Percentiles rank a stretch among this genome's conserved stretches.
phyloP scores from a whole-genome alignment of 2,113 vertebrate genomes.

The Ammodramus savannarum region DNA sequence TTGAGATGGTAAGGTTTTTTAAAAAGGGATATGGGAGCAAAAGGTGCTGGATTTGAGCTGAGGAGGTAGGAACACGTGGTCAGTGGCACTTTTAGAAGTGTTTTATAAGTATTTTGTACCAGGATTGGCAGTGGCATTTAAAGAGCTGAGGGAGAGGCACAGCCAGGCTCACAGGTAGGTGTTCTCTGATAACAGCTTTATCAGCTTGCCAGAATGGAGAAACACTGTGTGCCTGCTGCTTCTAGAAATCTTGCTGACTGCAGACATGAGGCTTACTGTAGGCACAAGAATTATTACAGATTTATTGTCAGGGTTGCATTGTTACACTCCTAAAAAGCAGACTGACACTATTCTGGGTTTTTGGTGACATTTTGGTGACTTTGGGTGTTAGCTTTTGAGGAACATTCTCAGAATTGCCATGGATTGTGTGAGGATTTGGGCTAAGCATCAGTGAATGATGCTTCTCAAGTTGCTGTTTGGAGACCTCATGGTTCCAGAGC shows the following conservation, averaged over 20 bases:
- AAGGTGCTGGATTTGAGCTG: neutral
- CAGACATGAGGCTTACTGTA: neutral
- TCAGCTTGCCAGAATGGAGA: neutral
- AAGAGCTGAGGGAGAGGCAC: neutral
- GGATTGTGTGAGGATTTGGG: neutral
- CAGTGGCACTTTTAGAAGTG: neutral
- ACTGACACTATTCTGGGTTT: fast-evolving
- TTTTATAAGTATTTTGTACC: neutral
- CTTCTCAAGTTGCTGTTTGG: neutral
- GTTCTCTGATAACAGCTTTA: neutral
- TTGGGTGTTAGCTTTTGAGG: neutral
- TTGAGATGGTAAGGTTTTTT: neutral
- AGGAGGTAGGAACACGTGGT: neutral
- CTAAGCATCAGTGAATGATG: neutral
- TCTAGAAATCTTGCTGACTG: neutral
- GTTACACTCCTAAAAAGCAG: neutral
- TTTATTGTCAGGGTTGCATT: neutral
- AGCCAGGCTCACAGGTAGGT: neutral
- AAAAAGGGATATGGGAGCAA: neutral
- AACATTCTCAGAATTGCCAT: neutral
- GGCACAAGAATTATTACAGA: neutral
- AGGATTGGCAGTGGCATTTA: neutral
- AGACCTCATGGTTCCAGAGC: neutral
- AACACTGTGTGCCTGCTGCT: neutral
- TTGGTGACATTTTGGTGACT: neutral